Conservation (phyloP, 2,797 vertebrate species). For the Phyllotis vaccarum region DNA sequence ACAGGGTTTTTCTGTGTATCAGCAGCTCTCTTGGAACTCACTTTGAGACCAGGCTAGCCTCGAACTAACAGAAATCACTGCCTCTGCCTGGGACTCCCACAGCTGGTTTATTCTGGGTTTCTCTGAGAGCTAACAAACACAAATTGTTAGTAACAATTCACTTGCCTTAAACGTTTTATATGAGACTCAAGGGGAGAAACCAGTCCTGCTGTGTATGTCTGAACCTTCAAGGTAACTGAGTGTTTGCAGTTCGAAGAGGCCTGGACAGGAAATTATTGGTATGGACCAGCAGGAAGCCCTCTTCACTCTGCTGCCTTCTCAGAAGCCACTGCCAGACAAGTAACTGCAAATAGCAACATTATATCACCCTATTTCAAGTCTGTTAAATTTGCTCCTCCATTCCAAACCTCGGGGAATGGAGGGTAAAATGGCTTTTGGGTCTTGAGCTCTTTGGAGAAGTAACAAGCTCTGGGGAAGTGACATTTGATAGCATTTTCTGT, state of each 20-base stretch:
- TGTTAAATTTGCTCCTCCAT: not conserved
- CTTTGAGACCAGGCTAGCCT: not conserved
- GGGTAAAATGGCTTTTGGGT: not conserved
- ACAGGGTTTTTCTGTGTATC: not conserved
- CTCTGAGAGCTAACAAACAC: not conserved
- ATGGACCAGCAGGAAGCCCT: not conserved
- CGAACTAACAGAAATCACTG: not conserved
- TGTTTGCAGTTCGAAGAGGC: not conserved
- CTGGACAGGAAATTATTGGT: not conserved
- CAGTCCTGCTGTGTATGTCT: not conserved
- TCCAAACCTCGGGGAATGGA: not conserved
- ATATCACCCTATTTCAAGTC: conserved; percentile 11
- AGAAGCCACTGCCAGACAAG: not conserved
- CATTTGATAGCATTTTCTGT: conserved; percentile 13
- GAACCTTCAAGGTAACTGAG: not conserved
- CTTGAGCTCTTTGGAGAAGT: not conserved
- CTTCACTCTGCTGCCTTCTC: not conserved
- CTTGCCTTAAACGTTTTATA: not conserved
- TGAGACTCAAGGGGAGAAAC: not conserved
- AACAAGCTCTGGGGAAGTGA: not conserved
- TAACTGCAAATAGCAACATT: not conserved
- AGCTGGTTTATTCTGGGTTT: not conserved
- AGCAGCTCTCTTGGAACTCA: not conserved
- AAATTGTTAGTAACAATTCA: not conserved
- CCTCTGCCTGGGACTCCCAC: not conserved